phyloP scores from a whole-genome alignment of 1,140 invertebrate genomes.

The Agrypnia vestita region DNA sequence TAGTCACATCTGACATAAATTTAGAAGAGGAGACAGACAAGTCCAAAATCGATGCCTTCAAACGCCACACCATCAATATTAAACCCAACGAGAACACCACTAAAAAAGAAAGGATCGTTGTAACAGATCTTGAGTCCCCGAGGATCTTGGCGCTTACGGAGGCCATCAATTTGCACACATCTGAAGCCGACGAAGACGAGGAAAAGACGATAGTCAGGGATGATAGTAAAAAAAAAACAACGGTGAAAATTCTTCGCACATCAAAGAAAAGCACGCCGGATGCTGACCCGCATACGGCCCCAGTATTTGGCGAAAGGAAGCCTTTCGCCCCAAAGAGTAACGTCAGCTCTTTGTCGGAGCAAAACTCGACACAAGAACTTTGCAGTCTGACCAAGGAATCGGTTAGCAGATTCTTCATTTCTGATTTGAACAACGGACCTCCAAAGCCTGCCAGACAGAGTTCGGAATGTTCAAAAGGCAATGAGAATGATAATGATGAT shows the following conservation, averaged over 20 bases:
- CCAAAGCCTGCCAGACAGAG: conserved; percentile 42
- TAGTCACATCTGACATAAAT: conserved; percentile 53
- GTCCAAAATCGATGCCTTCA: conserved; percentile 40
- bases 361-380: conserved; percentile 51
- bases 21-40: conserved; percentile 49
- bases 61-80: conserved; percentile 43
- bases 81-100: conserved; percentile 4
- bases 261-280: conserved; percentile 50
- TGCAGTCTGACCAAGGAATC: conserved; percentile 50
- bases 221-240: conserved; percentile 34
- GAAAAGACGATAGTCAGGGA: conserved; percentile 21
- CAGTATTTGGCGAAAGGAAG: conserved; percentile 36
- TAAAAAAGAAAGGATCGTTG: not conserved
- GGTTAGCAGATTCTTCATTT: conserved; percentile 55
- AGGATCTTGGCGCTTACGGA: conserved; percentile 20
- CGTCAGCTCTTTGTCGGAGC: conserved; percentile 43
- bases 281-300: conserved; percentile 5
- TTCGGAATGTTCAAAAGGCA: not conserved
- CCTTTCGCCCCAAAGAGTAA: conserved; percentile 25
- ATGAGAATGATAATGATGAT: conserved; percentile 26
- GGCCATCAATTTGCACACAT: conserved; percentile 17
- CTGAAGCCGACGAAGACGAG: conserved; percentile 13
- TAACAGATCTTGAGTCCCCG: conserved; percentile 20
- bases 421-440: conserved; percentile 37
- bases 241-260: conserved; percentile 53